Base-by-base conservation (phyloP, 2,888 invertebrate species). In the Pseudeuparius sepicola region DNA sequence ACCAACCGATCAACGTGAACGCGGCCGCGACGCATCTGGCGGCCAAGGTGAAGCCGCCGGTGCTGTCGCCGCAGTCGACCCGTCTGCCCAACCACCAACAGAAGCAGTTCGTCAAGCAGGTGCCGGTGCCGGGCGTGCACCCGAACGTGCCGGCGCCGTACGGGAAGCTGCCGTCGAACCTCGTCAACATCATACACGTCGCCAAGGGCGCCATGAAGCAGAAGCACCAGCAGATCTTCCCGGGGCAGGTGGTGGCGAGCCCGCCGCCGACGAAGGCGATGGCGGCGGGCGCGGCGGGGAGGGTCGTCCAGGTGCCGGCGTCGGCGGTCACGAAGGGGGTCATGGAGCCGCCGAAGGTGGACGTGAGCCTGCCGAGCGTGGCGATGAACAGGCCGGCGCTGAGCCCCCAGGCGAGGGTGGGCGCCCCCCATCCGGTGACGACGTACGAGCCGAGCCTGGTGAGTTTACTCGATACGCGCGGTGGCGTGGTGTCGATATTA, bases 361-460 rank as follows among this genome's bases (percentile, higher is more conserved):
- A 71, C 48, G 67, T 69, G 2, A 61, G 67, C 3, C 60, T 69
- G 56, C 48, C 65, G 10, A 66, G 67, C n/a, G 68, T 71, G 39
- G 67, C 70, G 34, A 62, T 69, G 57, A 68, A 68, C n/a, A 48
- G 61, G 36, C 52, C 59, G 6, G 55, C 49, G 37, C 42, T 56
- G 31, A 56, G 65, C 24, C 68, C 68, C 3, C 67, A 67, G 47
- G 57, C 67, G n/a, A 66, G 73, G 18, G 67, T 69, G 35, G 59
- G 68, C 2, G 69, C 70, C 13, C 63, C 76, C 47, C n/a, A n/a
- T n/a, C 68, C 75, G 12, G 65, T 75, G 25, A 66, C 75, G 10
- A 65, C 73, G 10, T 78, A 71, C 49, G 78, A 78, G 51, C 67
- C 73, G 6, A 73, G 70, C 55, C 61, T 85, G 78, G 86, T 87